Evolutionary conservation across 2,888 invertebrate genomes (phyloP).

Genomic region (Sphaeridia pumilis): DNA sequence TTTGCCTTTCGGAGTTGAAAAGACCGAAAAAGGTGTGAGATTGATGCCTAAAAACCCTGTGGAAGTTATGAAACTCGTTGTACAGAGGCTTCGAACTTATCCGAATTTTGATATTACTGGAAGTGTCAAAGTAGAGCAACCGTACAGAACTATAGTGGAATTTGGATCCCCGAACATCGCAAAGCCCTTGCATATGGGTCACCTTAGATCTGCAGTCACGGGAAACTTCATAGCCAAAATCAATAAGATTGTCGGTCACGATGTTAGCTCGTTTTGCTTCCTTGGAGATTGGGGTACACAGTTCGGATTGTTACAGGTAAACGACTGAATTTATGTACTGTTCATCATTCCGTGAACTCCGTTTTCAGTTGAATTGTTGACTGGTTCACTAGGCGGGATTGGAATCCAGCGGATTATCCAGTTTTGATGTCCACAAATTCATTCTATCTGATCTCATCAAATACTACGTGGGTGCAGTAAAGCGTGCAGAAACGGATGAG

Average conservation of each 20-base stretch:
- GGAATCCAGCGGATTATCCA: too few species aligned
- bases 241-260: conserved; percentile 56
- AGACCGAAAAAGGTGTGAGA: too few species aligned
- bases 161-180: conserved; percentile 92
- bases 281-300: conserved; percentile 99
- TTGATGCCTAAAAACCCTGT: not conserved
- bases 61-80: not conserved
- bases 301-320: conserved; percentile 56
- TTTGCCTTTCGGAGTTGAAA: too few species aligned
- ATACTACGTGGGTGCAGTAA: conserved; percentile 60
- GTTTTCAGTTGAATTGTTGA: too few species aligned
- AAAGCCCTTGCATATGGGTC: conserved; percentile 61
- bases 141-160: conserved; percentile 20
- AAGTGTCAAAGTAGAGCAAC: not conserved
- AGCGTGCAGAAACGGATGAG: conserved; percentile 52
- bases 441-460: conserved; percentile 32
- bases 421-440: conserved; percentile 20
- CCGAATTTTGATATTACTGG: not conserved
- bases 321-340: not conserved
- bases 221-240: conserved; percentile 83
- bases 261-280: conserved; percentile 76
- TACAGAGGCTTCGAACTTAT: not conserved
- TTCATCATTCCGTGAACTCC: not conserved
- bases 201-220: conserved; percentile 88
- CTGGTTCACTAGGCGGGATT: conserved; percentile 14